These are phyloP conservation scores for Dolichomitus sp. DNA, from an alignment of 2,888 invertebrate genomes.

Conservation along the genomic window DNA sequence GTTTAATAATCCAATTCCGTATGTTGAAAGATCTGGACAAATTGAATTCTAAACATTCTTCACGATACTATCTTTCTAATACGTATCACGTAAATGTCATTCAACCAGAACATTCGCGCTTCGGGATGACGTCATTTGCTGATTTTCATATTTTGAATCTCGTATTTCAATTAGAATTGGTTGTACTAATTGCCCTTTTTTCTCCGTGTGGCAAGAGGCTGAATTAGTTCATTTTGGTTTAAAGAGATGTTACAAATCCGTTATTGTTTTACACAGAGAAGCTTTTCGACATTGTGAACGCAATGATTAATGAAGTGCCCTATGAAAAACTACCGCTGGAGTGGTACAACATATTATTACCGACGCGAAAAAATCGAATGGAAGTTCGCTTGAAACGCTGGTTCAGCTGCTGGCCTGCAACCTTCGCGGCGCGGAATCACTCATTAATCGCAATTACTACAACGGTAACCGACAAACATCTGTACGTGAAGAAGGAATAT, in stretches of 20 bases:
- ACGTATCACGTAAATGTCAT: no score
- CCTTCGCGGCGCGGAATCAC: background rate
- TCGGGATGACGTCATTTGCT: no score
- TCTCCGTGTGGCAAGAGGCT: background rate
- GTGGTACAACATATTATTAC: conserved; percentile 27
- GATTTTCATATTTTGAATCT: no score
- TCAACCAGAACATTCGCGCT: no score
- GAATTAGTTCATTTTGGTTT: background rate
- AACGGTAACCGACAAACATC: background rate
- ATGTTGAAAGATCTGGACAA: no score
- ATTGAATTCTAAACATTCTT: no score
- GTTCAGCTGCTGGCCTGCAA: conserved; percentile 32
- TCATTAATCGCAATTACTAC: conserved; percentile 7
- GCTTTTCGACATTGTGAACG: conserved; percentile 44
- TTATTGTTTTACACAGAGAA: conserved; percentile 31
- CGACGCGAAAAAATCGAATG: background rate
- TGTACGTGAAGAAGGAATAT: conserved; percentile 10
- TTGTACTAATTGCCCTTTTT: background rate
- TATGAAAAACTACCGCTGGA: background rate
- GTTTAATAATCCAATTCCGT: no score
- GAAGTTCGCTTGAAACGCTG: conserved; percentile 1
- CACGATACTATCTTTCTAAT: no score
- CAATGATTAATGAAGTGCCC: conserved; percentile 43
- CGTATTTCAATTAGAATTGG: no score
- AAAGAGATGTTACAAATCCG: background rate